These are phyloP conservation scores for Corvus moneduloides DNA, from an alignment of 2,113 vertebrate genomes.

Conservation along the genomic window DNA sequence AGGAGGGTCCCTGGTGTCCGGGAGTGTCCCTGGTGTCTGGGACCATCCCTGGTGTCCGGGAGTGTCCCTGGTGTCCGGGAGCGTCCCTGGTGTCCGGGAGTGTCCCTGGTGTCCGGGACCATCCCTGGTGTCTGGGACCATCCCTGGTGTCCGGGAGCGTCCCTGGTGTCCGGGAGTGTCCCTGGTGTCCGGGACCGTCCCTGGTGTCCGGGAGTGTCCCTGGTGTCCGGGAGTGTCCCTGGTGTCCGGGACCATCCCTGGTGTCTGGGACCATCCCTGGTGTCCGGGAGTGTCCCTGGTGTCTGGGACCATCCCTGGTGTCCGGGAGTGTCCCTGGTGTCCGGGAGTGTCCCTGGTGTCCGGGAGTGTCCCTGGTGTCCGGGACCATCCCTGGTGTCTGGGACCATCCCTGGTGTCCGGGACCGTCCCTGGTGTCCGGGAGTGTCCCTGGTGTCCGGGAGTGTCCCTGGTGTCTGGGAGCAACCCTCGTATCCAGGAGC, in stretches of 20 bases:
- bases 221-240: not conserved
- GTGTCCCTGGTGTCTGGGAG: not conserved
- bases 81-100: not conserved
- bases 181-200: rapidly evolving
- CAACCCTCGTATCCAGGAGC: no score
- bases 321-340: rapidly evolving
- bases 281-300: not conserved
- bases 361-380: rapidly evolving
- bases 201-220: rapidly evolving
- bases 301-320: not conserved
- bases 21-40: no score
- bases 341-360: not conserved
- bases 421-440: not conserved
- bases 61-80: rapidly evolving
- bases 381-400: not conserved
- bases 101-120: not conserved
- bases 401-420: no score
- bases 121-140: no score
- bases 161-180: rapidly evolving
- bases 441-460: rapidly evolving
- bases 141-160: not conserved
- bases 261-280: not conserved
- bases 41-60: not conserved
- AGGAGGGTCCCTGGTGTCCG: rapidly evolving
- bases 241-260: rapidly evolving